Base-by-base conservation (phyloP, 2,113 vertebrate genomes). In the Trogon surrucura region DNA sequence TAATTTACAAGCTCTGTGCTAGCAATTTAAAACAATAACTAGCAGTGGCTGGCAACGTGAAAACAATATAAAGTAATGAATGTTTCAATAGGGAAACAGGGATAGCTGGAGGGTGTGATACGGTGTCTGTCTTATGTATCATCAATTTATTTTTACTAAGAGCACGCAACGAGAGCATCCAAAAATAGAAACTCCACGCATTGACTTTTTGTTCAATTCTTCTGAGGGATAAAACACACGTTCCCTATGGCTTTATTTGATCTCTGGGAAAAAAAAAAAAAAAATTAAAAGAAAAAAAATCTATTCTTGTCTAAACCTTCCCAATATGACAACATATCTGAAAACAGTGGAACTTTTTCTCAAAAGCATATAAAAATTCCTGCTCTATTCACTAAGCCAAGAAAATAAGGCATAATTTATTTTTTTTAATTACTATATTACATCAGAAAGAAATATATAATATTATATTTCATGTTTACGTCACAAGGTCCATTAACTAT, bases 61-160 rank as follows among this genome's bases (percentile, higher is more conserved):
- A 95, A 96, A 96, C 95, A 96, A 88, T 97, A 95, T 86, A 94
- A 93, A 89, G 91, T 95, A 96, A 97, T 96, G 91, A 96, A 97
- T 96, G 88, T 92, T 97, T 97, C 96, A 96, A 93, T 38, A 90
- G 94, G 88, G 93, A 96, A 97, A 96, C 74, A 90, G 84, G 89
- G 95, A 92, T 95, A 96, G 95, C 95, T 95, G 88, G 93, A 97
- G 91, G 93, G 90, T 95, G 92, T 94, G 95, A 95, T 89, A 96
- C 57, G 87, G 66, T 91, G 92, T 93, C 88, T 95, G 61, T 94
- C 88, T 96, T 88, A 70, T 92, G 47, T 96, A 94, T 93, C 85
- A 74, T 85, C 96, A 95, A 94, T 96, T 96, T 93, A 96, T 96
- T 89, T 81, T 96, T 96, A 88, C 32, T 93, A 93, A 96, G 65